Evolutionary conservation across 1,140 invertebrate species (phyloP), one percentile per base, ranked within the genome.

Genomic region (Meloidogyne hapla): DNA sequence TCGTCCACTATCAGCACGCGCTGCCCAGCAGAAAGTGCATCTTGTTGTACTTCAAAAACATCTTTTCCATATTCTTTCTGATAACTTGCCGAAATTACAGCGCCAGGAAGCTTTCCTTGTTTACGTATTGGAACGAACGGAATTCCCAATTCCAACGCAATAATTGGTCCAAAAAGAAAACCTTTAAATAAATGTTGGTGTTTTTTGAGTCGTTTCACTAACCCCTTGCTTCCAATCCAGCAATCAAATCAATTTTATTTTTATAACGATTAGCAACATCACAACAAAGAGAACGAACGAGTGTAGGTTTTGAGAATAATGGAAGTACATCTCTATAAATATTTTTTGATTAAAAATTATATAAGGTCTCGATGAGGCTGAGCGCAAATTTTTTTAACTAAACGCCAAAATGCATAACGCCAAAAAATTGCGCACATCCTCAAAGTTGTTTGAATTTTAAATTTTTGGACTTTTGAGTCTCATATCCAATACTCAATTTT

Each of bases 81-180:
- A 66, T 77, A 77, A 18, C 23, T 75, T 28, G 70, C 28, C 18
- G 48, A 48, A 13, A 77, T 25, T 40, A 77, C 68, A 12, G 33
- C 10, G 26, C 76, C 76, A 12, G 75, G 76, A 33, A 77, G 62
- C 48, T 77, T 77, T 33, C 76, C 76, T 15, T 64, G 42, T 26
- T 77, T 77, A 9, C 76, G 48, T 48, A 77, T 38, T 13, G 76
- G 76, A 21, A 77, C 76, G 61, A 77, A 77, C 0, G 76, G 76
- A 42, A 77, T 26, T 3, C 23, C 26, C 21, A 77, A 26, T 18
- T 78, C 66, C 21, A 78, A 56, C 0, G 76, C 76, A 2, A 77
- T 56, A 23, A 66, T 65, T 61, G 76, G 76, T 4, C 76, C 76
- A 66, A 77, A 78, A 28, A 77, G 48, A 77, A 77, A 77, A 3